phyloP scores from a whole-genome alignment of 1,140 invertebrate species.

The Papilio polytes region DNA sequence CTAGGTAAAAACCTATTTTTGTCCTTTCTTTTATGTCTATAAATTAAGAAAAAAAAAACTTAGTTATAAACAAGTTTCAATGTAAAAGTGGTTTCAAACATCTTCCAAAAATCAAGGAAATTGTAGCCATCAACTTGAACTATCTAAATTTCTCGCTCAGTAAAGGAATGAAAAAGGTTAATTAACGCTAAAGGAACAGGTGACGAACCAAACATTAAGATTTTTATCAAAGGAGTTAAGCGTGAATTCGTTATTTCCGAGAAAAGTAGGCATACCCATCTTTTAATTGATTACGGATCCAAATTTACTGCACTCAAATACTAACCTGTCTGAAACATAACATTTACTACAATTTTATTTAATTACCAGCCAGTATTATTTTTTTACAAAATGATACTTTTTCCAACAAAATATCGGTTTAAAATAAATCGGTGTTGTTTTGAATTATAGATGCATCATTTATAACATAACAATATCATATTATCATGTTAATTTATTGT shows the following conservation, averaged over 20 bases:
- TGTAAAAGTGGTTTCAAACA: background rate
- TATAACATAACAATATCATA: background rate
- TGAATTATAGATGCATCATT: background rate
- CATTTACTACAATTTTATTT: no score
- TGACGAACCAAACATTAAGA: slow-evolving; percentile 11
- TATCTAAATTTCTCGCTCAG: background rate
- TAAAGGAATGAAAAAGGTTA: background rate
- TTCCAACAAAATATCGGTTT: background rate
- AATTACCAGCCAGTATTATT: no score
- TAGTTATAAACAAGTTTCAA: background rate
- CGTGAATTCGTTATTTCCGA: background rate
- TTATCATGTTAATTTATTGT: slow-evolving; percentile 54
- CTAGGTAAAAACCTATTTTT: no score
- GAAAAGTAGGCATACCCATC: background rate
- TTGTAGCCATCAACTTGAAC: background rate
- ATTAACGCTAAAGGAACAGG: slow-evolving; percentile 14
- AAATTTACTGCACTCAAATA: no score
- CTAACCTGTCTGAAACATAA: no score
- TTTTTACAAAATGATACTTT: background rate
- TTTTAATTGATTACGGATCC: background rate
- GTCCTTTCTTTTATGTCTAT: no score
- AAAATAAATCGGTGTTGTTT: background rate
- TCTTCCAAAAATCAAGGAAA: background rate
- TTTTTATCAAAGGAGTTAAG: background rate
- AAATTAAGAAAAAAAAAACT: no score